These are phyloP conservation scores for Oryzias woworae DNA, from an alignment of 2,113 vertebrate species.

Conservation along the genomic window DNA sequence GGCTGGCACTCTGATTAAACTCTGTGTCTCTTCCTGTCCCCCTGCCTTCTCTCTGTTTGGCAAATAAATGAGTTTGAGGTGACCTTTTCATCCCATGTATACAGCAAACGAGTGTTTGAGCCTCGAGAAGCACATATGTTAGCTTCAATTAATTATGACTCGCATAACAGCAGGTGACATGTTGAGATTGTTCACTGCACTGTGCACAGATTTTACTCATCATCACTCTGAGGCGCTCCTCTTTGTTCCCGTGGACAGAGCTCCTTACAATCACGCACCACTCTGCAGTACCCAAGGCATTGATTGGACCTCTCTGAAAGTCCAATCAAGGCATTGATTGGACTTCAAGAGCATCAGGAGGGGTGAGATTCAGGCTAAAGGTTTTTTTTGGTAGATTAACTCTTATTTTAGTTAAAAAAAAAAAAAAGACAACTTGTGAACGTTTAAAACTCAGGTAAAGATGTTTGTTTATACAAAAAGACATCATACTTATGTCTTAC, in stretches of 20 bases:
- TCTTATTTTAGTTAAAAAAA: too few species aligned
- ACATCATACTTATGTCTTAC: not conserved
- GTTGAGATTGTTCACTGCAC: slow-evolving; percentile 36
- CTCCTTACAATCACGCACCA: slow-evolving; percentile 3
- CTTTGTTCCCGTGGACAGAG: slow-evolving; percentile 16
- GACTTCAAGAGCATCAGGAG: too few species aligned
- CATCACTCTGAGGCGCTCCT: slow-evolving; percentile 22
- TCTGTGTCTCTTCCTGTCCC: slow-evolving; percentile 30
- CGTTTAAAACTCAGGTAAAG: too few species aligned
- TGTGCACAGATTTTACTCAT: slow-evolving; percentile 41
- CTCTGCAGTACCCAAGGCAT: slow-evolving; percentile 1
- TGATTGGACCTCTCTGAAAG: not conserved
- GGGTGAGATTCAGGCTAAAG: not conserved
- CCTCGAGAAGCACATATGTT: slow-evolving; percentile 52
- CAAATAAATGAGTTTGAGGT: slow-evolving; percentile 60
- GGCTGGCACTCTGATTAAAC: slow-evolving; percentile 51
- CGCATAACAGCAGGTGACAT: slow-evolving; percentile 46
- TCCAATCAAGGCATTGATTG: not conserved
- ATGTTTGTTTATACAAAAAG: too few species aligned
- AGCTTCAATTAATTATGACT: slow-evolving; percentile 54
- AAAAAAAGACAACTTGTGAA: too few species aligned
- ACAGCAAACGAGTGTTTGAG: slow-evolving; percentile 47
- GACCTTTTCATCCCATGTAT: slow-evolving; percentile 60
- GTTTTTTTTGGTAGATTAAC: not conserved
- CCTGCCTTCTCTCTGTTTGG: slow-evolving; percentile 49